Base-by-base conservation (phyloP, 2,797 vertebrate species). In the Pangasius sanitwongsei region DNA sequence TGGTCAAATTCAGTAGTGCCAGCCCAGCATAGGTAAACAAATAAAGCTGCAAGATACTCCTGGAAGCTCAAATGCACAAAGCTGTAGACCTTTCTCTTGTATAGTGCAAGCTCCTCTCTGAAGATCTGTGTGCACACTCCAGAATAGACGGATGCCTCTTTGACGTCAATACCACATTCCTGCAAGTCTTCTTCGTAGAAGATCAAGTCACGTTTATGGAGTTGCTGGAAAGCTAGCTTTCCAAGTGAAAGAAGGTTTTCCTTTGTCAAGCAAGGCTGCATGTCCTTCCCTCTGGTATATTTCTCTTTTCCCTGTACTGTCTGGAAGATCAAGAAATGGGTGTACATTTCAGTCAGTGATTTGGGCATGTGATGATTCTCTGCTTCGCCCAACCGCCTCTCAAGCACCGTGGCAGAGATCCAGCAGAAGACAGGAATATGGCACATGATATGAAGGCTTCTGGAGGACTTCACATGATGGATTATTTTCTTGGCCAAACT, bases 71-170 rank as follows among this genome's bases (percentile, higher is more conserved):
- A 48, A 75, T 91, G 91, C 83, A 92, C 89, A 34, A 92, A 92
- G 88, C 89, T 86, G 86, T 87, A 92, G 61, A 92, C 88, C 72
- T 90, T 92, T 20, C 74, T 87, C 70, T 82, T 77, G 72, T 65
- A 89, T 20, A 91, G 65, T 20, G 55, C 34, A 34, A 37, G 37
- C 31, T 92, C 90, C 74, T 92, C 89, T 70, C 55, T 82, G 87
- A 92, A 92, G 85, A 92, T 91, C 85, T 92, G 85, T 4, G 91
- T 91, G 85, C 89, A 92, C n/a, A 91, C 44, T 57, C 92, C 91
- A 31, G 90, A 92, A 84, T 91, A 92, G 44, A 92, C 59, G 1
- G 89, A 89, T 1, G 88, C 90, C 80, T 92, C 88, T 61, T 85
- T 89, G 82, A 92, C 65, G 37, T 91, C 90, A 72, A 91, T 90